These are phyloP conservation scores for Tiliacea aurago DNA, from an alignment of 2,888 invertebrate genomes.

Conservation along the genomic window DNA sequence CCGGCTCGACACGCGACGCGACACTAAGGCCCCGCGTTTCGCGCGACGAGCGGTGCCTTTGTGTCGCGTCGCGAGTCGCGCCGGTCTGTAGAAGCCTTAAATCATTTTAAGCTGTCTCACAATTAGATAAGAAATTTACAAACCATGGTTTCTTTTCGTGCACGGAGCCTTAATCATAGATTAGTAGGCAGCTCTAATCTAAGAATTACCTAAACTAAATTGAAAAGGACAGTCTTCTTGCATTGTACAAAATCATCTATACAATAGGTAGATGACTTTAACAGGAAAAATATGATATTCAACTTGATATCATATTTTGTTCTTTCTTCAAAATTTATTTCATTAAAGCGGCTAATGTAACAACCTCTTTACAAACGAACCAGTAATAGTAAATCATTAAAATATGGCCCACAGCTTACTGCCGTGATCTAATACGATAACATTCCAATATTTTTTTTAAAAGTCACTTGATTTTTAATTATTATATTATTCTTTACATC, in stretches of 20 bases:
- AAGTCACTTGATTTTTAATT: conserved; percentile 49
- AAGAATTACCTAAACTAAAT: not conserved
- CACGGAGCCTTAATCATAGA: not conserved
- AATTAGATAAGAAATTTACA: too few species aligned
- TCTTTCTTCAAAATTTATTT: not conserved
- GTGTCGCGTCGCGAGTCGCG: too few species aligned
- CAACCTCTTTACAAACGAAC: not conserved
- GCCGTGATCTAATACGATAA: conserved; percentile 23
- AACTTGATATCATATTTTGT: too few species aligned
- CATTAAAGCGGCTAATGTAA: not conserved
- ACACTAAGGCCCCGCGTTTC: too few species aligned
- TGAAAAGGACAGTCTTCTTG: not conserved
- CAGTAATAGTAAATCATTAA: conserved; percentile 14
- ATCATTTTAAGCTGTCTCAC: too few species aligned
- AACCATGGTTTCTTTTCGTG: too few species aligned
- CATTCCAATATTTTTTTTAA: conserved; percentile 41
- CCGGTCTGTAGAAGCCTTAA: too few species aligned
- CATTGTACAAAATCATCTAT: not conserved
- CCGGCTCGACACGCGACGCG: too few species aligned
- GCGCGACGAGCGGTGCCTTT: too few species aligned
- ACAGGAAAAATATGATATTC: too few species aligned
- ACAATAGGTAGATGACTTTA: too few species aligned
- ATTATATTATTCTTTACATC: conserved; percentile 7
- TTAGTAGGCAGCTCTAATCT: not conserved
- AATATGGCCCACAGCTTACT: conserved; percentile 2